Percentiles rank a stretch among this genome's conserved stretches.
Conservation (phyloP, 2,888 invertebrate genomes). For the Xestia ashworthii region DNA sequence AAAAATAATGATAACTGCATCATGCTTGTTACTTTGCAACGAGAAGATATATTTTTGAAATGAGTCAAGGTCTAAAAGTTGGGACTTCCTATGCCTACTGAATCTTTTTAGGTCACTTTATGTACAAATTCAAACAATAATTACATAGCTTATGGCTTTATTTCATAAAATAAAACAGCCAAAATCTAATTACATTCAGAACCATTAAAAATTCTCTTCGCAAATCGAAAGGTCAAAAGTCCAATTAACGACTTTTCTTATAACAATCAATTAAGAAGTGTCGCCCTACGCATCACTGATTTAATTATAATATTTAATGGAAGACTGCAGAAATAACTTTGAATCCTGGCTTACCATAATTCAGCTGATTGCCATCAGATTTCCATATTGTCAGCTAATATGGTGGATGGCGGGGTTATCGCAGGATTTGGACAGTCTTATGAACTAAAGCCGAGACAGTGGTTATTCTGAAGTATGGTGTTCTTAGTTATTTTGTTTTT, state of each 20-base stretch:
- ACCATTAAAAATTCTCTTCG: constrained; percentile 38
- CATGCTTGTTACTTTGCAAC: background rate
- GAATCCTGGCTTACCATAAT: constrained; percentile 80
- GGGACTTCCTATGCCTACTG: background rate
- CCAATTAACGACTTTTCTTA: constrained; percentile 49
- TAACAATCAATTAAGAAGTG: constrained; percentile 68
- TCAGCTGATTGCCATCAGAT: constrained; percentile 72
- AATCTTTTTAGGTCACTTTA: background rate
- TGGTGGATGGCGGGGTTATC: constrained; percentile 68
- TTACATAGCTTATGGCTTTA: background rate
- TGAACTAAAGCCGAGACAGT: constrained; percentile 3
- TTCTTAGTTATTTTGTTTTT: background rate
- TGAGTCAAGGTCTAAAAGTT: background rate
- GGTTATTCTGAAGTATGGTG: constrained; percentile 8
- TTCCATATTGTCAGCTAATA: constrained; percentile 70
- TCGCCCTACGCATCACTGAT: constrained; percentile 75
- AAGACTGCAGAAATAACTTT: constrained; percentile 73
- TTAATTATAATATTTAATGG: constrained; percentile 81
- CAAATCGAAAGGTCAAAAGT: constrained; percentile 38
- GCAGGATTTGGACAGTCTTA: constrained; percentile 16
- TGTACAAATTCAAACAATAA: background rate
- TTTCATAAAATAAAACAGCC: background rate
- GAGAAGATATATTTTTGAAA: background rate
- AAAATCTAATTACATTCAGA: constrained; percentile 8
- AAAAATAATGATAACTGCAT: no score